Evolutionary conservation across 2,113 vertebrate species (phyloP).

Genomic region (Arenaria interpres): DNA sequence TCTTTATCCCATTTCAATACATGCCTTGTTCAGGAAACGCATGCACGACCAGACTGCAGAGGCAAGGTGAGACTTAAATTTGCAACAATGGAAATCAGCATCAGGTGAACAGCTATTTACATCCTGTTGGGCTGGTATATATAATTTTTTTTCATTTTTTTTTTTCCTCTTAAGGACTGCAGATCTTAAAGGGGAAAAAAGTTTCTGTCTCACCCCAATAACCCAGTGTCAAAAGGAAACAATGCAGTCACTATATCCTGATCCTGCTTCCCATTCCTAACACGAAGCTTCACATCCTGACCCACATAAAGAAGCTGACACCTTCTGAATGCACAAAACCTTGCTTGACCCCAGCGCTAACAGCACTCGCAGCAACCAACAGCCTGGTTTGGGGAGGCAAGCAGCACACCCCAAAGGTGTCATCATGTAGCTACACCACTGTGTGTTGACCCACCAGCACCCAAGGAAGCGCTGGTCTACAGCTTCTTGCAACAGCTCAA

Average conservation of each 20-base stretch:
- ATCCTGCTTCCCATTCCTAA: not conserved
- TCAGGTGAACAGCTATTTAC: not conserved
- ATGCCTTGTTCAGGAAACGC: not conserved
- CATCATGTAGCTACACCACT: not conserved
- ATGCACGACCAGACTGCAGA: not conserved
- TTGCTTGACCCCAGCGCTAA: not conserved
- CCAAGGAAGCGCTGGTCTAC: not conserved
- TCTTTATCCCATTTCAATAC: not conserved
- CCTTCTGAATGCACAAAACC: not conserved
- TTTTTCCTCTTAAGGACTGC: not conserved
- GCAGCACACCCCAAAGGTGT: not conserved
- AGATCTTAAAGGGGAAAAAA: not conserved
- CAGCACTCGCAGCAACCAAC: not conserved
- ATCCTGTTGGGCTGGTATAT: not conserved
- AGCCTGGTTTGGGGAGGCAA: not conserved
- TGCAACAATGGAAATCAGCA: not conserved
- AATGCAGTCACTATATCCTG: not conserved
- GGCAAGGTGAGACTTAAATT: not conserved
- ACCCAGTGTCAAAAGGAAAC: not conserved
- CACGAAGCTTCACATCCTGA: not conserved
- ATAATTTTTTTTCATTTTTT: not conserved
- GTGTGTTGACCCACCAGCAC: not conserved
- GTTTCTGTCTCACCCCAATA: not conserved
- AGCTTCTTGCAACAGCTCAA: not conserved
- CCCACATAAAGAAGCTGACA: not conserved